Evolutionary conservation across 2,797 vertebrate genomes (phyloP).

Genomic region (Leptodactylus fallax): DNA sequence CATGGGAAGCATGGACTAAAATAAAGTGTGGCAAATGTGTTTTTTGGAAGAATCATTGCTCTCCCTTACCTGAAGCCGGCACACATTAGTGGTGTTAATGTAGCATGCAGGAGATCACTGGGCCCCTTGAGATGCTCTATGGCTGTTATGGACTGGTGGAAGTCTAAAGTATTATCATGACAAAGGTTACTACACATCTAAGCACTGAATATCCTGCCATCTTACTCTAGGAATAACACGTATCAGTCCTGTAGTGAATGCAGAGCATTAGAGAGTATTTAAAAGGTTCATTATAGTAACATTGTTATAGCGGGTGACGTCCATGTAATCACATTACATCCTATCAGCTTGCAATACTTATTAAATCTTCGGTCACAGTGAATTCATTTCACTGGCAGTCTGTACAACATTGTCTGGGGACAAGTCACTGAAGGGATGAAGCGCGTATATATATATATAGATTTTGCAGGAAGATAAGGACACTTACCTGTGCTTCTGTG

Average conservation of each 20-base stretch:
- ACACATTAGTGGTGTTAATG: constrained; percentile 35
- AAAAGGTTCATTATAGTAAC: constrained; percentile 14
- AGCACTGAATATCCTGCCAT: not conserved
- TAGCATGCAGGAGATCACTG: constrained; percentile 4
- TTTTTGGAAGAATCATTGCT: constrained; percentile 9
- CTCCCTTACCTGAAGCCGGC: constrained; percentile 1
- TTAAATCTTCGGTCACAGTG: not conserved
- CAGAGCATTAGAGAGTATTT: not conserved
- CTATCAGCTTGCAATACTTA: constrained; percentile 19
- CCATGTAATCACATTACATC: constrained; percentile 8
- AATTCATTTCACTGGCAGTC: not conserved
- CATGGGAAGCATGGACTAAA: not conserved
- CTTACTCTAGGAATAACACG: not conserved
- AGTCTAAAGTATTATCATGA: not conserved
- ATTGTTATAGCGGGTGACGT: constrained; percentile 1
- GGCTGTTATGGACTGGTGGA: not conserved
- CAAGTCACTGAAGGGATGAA: not conserved
- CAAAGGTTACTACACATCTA: not conserved
- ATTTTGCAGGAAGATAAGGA: not conserved
- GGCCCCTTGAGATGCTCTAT: not conserved
- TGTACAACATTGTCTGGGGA: not conserved
- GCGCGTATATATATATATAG: not conserved
- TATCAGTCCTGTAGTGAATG: not conserved
- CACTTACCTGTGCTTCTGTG: constrained; percentile 88
- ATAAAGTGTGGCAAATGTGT: not conserved